phyloP scores from a whole-genome alignment of 1,140 invertebrate species.

The Himalopsyche phryganea region DNA sequence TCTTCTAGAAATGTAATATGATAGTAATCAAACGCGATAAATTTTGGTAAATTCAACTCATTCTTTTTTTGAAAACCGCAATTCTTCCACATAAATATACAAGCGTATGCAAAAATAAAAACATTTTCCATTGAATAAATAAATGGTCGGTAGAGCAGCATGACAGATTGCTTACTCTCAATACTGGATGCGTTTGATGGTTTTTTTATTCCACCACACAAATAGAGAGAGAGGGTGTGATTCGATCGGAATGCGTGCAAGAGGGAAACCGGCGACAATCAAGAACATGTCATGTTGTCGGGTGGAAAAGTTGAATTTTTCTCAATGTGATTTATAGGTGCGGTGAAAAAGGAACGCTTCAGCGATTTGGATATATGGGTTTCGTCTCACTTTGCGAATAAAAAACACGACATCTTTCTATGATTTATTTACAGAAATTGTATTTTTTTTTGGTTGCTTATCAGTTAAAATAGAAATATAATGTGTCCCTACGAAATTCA shows the following conservation, averaged over 20 bases:
- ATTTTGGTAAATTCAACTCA: too few species aligned
- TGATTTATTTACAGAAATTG: too few species aligned
- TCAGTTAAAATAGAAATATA: too few species aligned
- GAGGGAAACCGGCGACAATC: conserved; percentile 17
- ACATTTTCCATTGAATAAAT: neutral
- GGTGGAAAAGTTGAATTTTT: conserved; percentile 17
- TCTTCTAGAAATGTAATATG: too few species aligned
- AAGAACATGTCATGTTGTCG: conserved; percentile 17
- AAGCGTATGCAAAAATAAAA: neutral
- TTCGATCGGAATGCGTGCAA: neutral
- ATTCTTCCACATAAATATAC: too few species aligned
- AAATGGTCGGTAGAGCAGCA: conserved; percentile 17
- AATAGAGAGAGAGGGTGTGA: neutral
- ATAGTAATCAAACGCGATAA: too few species aligned
- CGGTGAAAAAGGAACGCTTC: conserved; percentile 9
- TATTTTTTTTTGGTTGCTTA: too few species aligned
- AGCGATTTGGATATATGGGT: neutral
- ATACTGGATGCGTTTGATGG: neutral
- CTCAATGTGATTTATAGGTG: conserved; percentile 19
- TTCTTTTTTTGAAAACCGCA: too few species aligned
- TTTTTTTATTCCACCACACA: neutral
- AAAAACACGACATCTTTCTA: neutral
- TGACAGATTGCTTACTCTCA: conserved; percentile 25
- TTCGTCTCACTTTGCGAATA: conserved; percentile 3
- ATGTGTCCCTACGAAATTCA: too few species aligned